phyloP scores from a whole-genome alignment of 2,888 invertebrate species.

The Pachliopta kotzebuea region DNA sequence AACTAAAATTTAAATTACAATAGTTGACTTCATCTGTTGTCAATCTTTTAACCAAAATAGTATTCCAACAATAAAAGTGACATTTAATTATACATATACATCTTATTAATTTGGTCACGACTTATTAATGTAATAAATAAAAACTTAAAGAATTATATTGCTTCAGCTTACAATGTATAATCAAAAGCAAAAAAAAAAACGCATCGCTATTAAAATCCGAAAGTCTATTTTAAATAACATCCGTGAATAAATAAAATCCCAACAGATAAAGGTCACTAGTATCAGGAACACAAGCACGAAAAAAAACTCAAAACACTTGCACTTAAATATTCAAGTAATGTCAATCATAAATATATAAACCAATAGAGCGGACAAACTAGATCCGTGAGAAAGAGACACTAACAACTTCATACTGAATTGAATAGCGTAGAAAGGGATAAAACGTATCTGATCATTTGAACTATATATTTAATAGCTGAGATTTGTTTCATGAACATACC shows the following conservation, averaged over 20 bases:
- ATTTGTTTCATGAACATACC: too few relatives aligned
- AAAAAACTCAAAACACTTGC: slow-evolving; percentile 18
- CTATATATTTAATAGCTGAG: not conserved
- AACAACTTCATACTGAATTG: not conserved
- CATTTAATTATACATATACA: too few relatives aligned
- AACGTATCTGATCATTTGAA: not conserved
- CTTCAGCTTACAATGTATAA: not conserved
- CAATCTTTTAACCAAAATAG: too few relatives aligned
- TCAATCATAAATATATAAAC: slow-evolving; percentile 1
- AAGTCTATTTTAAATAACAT: slow-evolving; percentile 7
- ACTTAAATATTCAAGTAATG: slow-evolving; percentile 6
- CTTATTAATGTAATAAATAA: not conserved
- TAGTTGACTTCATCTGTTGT: too few relatives aligned
- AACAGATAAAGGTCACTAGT: slow-evolving; percentile 17
- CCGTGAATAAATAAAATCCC: slow-evolving; percentile 3
- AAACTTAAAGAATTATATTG: not conserved
- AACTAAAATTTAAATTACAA: too few relatives aligned
- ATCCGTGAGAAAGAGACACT: not conserved
- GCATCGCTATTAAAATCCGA: not conserved
- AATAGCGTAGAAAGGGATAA: not conserved
- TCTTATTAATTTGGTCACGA: not conserved
- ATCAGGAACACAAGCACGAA: slow-evolving; percentile 7
- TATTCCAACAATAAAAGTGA: too few relatives aligned
- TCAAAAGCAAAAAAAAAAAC: not conserved
- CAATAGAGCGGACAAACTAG: slow-evolving; percentile 2